Conservation (phyloP, 2,113 vertebrate species). For the Alligator mississippiensis region DNA sequence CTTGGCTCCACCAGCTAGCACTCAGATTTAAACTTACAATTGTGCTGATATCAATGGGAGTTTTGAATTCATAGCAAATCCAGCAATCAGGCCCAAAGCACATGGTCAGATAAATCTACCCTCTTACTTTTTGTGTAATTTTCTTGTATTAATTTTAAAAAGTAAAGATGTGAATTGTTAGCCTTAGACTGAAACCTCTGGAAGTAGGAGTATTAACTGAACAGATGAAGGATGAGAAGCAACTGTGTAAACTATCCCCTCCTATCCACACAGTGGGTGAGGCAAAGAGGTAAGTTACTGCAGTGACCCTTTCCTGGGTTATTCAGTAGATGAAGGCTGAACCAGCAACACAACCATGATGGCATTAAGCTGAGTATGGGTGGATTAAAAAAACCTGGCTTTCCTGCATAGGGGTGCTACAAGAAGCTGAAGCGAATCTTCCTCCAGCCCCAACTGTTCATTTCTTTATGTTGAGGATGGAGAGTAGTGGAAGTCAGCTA, state of each 20-base stretch:
- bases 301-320: too few relatives aligned
- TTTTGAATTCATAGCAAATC: rapidly evolving
- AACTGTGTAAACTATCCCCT: neutral
- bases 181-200: neutral
- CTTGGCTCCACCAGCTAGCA: neutral
- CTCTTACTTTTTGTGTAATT: neutral
- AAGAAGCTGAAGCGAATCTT: too few relatives aligned
- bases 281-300: too few relatives aligned
- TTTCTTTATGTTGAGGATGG: too few relatives aligned
- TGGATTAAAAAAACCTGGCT: too few relatives aligned
- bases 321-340: too few relatives aligned
- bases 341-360: too few relatives aligned
- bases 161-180: neutral
- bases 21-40: neutral
- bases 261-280: rapidly evolving
- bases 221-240: neutral
- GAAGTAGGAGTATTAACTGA: neutral
- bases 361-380: too few relatives aligned
- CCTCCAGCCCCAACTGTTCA: too few relatives aligned
- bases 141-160: neutral
- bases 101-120: neutral
- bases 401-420: too few relatives aligned
- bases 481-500: too few relatives aligned
- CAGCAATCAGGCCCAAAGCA: neutral
- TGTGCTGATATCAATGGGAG: neutral